Evolutionary conservation across 2,113 vertebrate genomes (phyloP).

Genomic region (Austrofundulus limnaeus): DNA sequence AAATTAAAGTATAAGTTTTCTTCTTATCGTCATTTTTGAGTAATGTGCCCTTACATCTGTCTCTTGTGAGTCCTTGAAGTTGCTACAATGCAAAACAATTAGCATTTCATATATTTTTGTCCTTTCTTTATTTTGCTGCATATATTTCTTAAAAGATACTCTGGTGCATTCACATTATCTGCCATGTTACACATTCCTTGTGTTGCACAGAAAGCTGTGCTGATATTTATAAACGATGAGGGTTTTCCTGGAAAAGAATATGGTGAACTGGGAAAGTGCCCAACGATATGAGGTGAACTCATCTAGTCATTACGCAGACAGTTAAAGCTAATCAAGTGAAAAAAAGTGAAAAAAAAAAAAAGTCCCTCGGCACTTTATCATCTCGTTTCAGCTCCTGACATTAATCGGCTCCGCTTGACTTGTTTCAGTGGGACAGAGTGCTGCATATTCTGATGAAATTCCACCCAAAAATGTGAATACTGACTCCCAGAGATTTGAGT

Average conservation of each 20-base stretch:
- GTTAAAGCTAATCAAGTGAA: slow-evolving; percentile 29
- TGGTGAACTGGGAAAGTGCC: not conserved
- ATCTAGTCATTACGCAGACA: slow-evolving; percentile 33
- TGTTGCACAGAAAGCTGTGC: not conserved
- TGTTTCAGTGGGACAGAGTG: slow-evolving; percentile 20
- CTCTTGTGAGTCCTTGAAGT: slow-evolving; percentile 1
- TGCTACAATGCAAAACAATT: not conserved
- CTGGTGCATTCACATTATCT: not conserved
- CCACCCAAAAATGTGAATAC: slow-evolving; percentile 36
- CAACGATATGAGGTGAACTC: slow-evolving; percentile 25
- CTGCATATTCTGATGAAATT: slow-evolving; percentile 34
- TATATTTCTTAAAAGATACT: not conserved
- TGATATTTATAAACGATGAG: not conserved
- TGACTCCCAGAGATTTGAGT: slow-evolving; percentile 47
- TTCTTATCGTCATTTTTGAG: not conserved
- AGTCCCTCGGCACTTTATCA: slow-evolving; percentile 41
- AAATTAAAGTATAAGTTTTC: not conserved
- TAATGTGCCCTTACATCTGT: not conserved
- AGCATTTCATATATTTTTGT: not conserved
- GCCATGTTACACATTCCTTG: not conserved
- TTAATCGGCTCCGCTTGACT: slow-evolving; percentile 47
- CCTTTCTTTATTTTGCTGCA: not conserved
- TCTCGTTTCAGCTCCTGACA: slow-evolving; percentile 47
- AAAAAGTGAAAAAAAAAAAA: slow-evolving; percentile 24
- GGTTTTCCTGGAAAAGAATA: slow-evolving; percentile 15